phyloP scores from a whole-genome alignment of 2,113 vertebrate species.

The Mesoclemmys tuberculata region DNA sequence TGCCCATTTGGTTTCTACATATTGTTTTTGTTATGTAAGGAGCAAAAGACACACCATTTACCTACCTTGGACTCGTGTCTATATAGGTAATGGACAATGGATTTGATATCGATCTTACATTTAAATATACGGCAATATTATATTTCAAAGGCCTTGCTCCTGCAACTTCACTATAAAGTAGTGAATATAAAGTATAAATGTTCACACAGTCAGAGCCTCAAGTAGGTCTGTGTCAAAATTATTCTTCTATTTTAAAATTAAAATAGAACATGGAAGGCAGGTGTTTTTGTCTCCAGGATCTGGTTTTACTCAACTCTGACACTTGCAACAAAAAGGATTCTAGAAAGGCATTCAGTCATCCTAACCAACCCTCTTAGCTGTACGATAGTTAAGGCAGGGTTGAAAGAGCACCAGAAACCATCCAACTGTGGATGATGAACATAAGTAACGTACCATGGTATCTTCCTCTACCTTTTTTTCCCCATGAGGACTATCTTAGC shows the following conservation, averaged over 20 bases:
- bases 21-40: neutral
- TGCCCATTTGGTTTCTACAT: neutral
- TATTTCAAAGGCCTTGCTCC: neutral
- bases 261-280: neutral
- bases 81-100: neutral
- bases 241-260: neutral
- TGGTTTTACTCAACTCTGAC: constrained; percentile 18
- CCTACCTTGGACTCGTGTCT: neutral
- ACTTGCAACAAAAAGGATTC: constrained; percentile 34
- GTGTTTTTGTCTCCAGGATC: neutral
- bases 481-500: constrained; percentile 59
- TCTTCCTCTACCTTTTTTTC: constrained; percentile 64
- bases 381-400: constrained; percentile 48
- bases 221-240: neutral
- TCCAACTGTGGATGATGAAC: constrained; percentile 85
- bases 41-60: rapidly evolving
- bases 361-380: neutral
- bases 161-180: neutral
- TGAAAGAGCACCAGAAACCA: constrained; percentile 68
- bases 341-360: constrained; percentile 16
- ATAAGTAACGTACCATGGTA: constrained; percentile 66
- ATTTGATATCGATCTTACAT: neutral
- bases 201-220: neutral
- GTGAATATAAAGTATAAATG: neutral
- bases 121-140: neutral